Evolutionary conservation across 2,888 invertebrate genomes (phyloP), one percentile per base, ranked within the genome.

Genomic region (Lithodes maja): DNA sequence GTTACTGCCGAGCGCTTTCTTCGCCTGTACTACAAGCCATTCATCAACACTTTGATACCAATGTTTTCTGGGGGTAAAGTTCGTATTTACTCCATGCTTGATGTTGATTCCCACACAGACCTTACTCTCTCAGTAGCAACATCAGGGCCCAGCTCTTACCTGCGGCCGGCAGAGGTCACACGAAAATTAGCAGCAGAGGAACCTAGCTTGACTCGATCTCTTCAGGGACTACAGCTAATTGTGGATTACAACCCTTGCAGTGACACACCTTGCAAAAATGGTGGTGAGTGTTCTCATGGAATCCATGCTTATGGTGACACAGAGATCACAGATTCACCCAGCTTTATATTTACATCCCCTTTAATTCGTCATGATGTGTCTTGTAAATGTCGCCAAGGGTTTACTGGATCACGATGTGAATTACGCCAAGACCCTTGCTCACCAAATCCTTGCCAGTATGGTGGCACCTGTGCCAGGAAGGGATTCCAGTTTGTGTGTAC

Each of bases 401-500:
- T 97, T 93, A 97, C 96, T 15, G 98, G 98, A 0, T 95, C 95
- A 0, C 95, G 96, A 90, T 98, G 98, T 93, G 97, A 97, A 93
- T 96, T 96, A 93, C 95, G 97, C 5, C 97, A 97, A 94, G 98
- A 98, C 94, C 99, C 99, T 0, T 98, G 98, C 93, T 95, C 96
- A 52, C 97, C 97, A 0, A 97, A 97, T 93, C 98, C 98, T 2
- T 99, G 99, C 93, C 95, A 96, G 92, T 95, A 96, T 92, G 97
- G 97, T 90, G 98, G 97, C 0, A 96, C 96, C 92, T 99, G 99
- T 93, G 95, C 97, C 81, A 96, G 97, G 90, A 96, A 97, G 94
- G 97, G 97, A 0, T 96, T 96, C 93, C 97, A 97, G 92, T 98
- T 97, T 94, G 95, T 96, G 91, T 98, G 98, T 93, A 95, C 95